phyloP scores from a whole-genome alignment of 2,888 invertebrate species.

The Limnephilus rhombicus region DNA sequence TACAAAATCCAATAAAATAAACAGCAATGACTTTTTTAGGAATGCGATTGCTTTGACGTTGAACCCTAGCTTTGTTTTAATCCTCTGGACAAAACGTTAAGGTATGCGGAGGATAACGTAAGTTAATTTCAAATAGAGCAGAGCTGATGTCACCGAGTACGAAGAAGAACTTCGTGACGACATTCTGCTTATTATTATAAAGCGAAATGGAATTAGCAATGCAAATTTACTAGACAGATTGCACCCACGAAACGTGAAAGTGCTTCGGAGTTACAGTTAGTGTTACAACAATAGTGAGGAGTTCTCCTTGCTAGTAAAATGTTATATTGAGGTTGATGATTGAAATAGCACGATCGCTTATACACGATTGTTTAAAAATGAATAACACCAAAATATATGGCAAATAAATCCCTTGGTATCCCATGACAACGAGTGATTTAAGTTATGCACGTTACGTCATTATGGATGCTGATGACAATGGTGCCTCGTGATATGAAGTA shows the following conservation, averaged over 20 bases:
- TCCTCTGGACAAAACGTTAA: neutral
- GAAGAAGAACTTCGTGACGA: neutral
- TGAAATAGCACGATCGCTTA: neutral
- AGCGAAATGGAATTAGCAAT: constrained; percentile 4
- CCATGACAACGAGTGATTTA: neutral
- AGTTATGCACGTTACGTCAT: neutral
- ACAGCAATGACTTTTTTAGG: too few species aligned
- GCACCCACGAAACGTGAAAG: constrained; percentile 15
- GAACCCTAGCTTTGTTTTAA: neutral
- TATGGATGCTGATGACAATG: neutral
- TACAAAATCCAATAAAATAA: neutral
- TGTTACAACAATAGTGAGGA: neutral
- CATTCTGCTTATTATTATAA: neutral
- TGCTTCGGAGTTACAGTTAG: neutral
- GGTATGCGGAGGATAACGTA: neutral
- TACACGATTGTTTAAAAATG: neutral
- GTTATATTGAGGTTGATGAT: neutral
- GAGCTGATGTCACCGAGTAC: neutral
- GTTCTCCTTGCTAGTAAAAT: neutral
- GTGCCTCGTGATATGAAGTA: neutral
- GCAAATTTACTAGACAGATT: constrained; percentile 3
- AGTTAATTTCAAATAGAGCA: neutral
- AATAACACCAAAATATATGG: neutral
- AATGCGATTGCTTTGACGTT: neutral
- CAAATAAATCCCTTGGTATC: neutral